Evolutionary conservation across 2,888 invertebrate species (phyloP).

Genomic region (Creontiades dilutus): DNA sequence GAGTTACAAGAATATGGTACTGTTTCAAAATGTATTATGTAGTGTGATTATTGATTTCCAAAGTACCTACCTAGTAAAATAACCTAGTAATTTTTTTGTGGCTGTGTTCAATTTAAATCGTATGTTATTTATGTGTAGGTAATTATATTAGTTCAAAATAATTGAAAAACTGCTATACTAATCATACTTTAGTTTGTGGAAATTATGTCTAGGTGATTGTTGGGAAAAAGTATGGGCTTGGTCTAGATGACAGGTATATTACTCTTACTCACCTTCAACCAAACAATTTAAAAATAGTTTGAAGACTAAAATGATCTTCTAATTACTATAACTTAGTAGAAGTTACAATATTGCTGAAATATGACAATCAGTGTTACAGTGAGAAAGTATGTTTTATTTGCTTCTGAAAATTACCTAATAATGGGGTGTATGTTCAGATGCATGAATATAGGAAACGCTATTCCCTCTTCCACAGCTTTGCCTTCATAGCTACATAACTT

Average conservation of each 20-base stretch:
- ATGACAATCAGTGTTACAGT: constrained; percentile 67
- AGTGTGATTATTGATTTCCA: constrained; percentile 7
- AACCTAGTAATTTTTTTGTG: constrained; percentile 18
- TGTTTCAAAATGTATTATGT: no score
- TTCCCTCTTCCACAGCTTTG: no score
- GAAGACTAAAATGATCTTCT: constrained; percentile 37
- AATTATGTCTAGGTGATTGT: background rate
- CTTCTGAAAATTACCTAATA: no score
- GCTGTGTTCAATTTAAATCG: background rate
- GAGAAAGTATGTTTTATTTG: constrained; percentile 44
- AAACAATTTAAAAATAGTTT: constrained; percentile 23
- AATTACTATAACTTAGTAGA: constrained; percentile 44
- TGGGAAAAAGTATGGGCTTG: background rate
- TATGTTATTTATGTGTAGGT: constrained; percentile 27
- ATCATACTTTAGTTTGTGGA: constrained; percentile 6
- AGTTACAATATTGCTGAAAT: constrained; percentile 60
- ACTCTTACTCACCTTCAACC: background rate
- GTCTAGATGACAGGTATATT: background rate
- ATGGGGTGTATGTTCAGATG: no score
- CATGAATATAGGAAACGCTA: no score
- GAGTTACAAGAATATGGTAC: no score
- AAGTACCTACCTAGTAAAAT: background rate
- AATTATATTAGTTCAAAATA: background rate
- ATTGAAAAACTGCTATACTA: background rate
- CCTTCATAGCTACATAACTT: no score